These are phyloP conservation scores for Benitochromis conjunctus DNA, from an alignment of 2,113 vertebrate species.

Conservation along the genomic window DNA sequence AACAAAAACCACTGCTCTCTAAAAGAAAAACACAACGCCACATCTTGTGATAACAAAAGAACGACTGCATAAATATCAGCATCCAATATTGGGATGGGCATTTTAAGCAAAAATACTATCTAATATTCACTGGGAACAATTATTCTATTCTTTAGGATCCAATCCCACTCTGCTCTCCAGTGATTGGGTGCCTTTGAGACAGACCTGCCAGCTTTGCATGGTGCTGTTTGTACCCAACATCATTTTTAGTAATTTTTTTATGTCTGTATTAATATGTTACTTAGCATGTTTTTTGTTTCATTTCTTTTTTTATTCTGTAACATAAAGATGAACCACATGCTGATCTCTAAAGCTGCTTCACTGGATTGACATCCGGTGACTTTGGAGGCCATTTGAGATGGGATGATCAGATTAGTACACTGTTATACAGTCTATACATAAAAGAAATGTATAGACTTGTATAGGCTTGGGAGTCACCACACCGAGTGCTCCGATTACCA, in stretches of 20 bases:
- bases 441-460: too few species aligned
- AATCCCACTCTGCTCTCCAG: background rate
- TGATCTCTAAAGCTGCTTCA: background rate
- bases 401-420: too few species aligned
- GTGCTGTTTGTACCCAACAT: background rate
- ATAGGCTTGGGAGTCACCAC: background rate
- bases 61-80: background rate
- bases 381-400: too few species aligned
- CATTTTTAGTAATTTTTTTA: background rate
- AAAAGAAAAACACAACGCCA: background rate
- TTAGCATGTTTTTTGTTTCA: background rate
- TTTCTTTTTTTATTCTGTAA: background rate
- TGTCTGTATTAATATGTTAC: background rate
- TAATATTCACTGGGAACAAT: background rate
- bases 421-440: too few species aligned
- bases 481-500: background rate
- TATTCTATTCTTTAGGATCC: background rate
- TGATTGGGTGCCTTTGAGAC: background rate
- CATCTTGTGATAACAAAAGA: background rate
- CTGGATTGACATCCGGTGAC: too few species aligned
- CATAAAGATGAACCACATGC: background rate
- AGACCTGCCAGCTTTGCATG: background rate
- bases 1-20: background rate
- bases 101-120: background rate
- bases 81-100: background rate